phyloP scores from a whole-genome alignment of 2,888 invertebrate species.

The Eupithecia subumbrata region DNA sequence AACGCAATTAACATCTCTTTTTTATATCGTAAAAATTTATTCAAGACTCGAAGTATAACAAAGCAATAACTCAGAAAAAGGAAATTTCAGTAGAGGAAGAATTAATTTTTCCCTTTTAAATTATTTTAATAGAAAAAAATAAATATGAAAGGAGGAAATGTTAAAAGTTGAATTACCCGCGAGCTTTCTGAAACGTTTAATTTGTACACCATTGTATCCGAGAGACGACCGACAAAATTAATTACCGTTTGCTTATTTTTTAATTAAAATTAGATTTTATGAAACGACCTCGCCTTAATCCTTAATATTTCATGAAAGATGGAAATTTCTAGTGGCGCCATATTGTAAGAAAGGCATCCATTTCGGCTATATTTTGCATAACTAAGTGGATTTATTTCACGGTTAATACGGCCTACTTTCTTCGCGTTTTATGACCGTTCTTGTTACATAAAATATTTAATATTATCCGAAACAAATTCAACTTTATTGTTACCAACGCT shows the following conservation, averaged over 20 bases:
- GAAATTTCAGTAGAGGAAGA: constrained; percentile 47
- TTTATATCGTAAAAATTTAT: constrained; percentile 46
- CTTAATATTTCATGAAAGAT: constrained; percentile 81
- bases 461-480: constrained; percentile 49
- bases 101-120: constrained; percentile 54
- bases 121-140: constrained; percentile 60
- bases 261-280: constrained; percentile 80
- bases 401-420: constrained; percentile 70
- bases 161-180: constrained; percentile 54
- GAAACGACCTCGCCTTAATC: constrained; percentile 74
- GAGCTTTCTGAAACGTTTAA: constrained; percentile 64
- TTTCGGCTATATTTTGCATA: constrained; percentile 77
- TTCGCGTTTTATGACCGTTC: constrained; percentile 55
- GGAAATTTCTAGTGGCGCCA: constrained; percentile 80
- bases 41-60: constrained; percentile 47
- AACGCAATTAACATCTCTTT: constrained; percentile 57
- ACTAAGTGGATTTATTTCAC: constrained; percentile 72
- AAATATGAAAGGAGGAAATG: constrained; percentile 57
- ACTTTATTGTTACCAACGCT: constrained; percentile 48
- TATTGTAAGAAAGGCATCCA: constrained; percentile 79
- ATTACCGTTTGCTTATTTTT: constrained; percentile 79
- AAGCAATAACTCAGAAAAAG: constrained; percentile 51
- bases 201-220: constrained; percentile 72
- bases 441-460: constrained; percentile 51
- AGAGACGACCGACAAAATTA: constrained; percentile 68